These are phyloP conservation scores for Aeoliscus strigatus DNA, from an alignment of 2,797 vertebrate genomes.

Conservation along the genomic window DNA sequence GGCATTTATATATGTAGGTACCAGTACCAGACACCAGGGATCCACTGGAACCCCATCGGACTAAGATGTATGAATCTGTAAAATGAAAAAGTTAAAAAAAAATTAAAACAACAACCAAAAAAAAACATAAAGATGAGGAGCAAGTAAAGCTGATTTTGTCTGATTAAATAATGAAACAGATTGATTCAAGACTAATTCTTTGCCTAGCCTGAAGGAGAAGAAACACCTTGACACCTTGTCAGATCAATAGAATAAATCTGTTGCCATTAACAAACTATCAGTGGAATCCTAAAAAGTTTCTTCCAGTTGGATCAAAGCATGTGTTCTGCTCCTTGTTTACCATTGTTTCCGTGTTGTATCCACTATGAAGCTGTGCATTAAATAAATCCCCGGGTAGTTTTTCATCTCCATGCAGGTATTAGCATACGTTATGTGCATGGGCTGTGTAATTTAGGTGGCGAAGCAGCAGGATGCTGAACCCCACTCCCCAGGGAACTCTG, in stretches of 20 bases:
- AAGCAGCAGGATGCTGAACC: conserved; percentile 43
- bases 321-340: conserved; percentile 45
- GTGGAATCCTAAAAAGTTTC: conserved; percentile 28
- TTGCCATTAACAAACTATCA: background rate
- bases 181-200: too few species aligned
- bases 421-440: conserved; percentile 55
- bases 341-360: conserved; percentile 43
- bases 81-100: too few species aligned
- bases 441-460: conserved; percentile 37
- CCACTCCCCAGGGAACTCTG: conserved; percentile 54
- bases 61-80: too few species aligned
- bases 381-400: conserved; percentile 41
- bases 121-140: too few species aligned
- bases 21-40: too few species aligned
- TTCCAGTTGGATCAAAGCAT: conserved; percentile 42
- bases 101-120: too few species aligned
- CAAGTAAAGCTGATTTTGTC: too few species aligned
- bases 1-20: too few species aligned
- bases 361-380: conserved; percentile 41
- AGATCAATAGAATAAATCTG: background rate
- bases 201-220: too few species aligned
- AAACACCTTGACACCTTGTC: too few species aligned
- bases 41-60: too few species aligned
- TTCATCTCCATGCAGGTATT: conserved; percentile 45
- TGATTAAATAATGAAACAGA: too few species aligned